Conservation (phyloP, 1,140 invertebrate species). For the Chymomyza costata region DNA sequence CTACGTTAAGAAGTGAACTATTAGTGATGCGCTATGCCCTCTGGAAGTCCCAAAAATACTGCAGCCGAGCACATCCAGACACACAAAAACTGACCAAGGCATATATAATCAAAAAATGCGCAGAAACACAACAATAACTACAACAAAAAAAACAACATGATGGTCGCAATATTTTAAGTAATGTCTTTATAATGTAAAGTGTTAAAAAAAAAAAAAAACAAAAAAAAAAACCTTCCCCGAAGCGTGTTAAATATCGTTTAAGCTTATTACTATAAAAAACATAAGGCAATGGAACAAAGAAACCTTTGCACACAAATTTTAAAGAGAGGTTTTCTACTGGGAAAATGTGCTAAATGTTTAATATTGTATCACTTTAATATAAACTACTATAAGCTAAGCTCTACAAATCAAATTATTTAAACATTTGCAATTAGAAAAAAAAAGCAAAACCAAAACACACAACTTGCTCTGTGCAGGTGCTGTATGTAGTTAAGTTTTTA, state of each 20-base stretch:
- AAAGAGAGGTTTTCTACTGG: conserved; percentile 48
- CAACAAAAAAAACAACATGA: conserved; percentile 59
- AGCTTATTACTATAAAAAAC: conserved; percentile 38
- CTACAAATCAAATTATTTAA: conserved; percentile 47
- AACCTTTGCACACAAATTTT: conserved; percentile 58
- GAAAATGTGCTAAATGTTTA: conserved; percentile 33
- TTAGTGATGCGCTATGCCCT: too few species aligned
- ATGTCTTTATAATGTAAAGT: conserved; percentile 69
- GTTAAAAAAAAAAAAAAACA: conserved; percentile 54
- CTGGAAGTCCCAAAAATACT: conserved; percentile 12
- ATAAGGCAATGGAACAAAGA: conserved; percentile 59
- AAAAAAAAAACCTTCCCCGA: conserved; percentile 28
- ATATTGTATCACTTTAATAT: conserved; percentile 35
- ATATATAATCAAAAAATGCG: conserved; percentile 51
- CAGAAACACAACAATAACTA: conserved; percentile 46
- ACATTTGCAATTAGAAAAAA: conserved; percentile 36
- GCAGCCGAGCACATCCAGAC: conserved; percentile 19
- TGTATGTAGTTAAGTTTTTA: too few species aligned
- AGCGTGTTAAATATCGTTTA: conserved; percentile 59
- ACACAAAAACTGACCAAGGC: conserved; percentile 39
- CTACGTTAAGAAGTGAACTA: conserved; percentile 59
- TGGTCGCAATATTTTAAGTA: conserved; percentile 70
- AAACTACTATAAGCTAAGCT: conserved; percentile 37
- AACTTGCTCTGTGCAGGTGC: conserved; percentile 39
- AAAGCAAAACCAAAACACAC: conserved; percentile 55